These are phyloP conservation scores for Oreochromis mossambicus DNA, from an alignment of 2,797 vertebrate genomes.

Conservation along the genomic window DNA sequence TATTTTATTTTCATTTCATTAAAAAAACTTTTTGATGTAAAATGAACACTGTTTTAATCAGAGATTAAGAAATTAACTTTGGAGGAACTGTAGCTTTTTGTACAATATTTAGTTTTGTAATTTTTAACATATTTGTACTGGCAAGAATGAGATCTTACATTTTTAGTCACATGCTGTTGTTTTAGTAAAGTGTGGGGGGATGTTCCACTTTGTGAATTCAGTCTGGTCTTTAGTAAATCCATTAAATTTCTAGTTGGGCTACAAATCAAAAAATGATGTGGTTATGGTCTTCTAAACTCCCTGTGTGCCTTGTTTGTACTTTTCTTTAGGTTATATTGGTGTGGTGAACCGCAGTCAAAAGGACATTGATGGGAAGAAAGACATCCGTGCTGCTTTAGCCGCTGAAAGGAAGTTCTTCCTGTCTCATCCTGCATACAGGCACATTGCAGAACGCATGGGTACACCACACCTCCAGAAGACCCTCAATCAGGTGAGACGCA, in stretches of 20 bases:
- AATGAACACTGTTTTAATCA: not conserved
- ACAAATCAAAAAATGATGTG: not conserved
- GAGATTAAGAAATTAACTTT: not conserved
- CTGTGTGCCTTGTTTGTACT: not conserved
- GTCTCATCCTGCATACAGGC: constrained; percentile 91
- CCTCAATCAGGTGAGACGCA: constrained; percentile 85
- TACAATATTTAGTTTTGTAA: not conserved
- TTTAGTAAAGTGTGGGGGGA: not conserved
- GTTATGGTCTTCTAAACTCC: not conserved
- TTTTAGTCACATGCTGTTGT: not conserved
- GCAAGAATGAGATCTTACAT: accelerated
- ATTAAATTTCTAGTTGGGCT: not conserved
- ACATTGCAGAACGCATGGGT: constrained; percentile 94
- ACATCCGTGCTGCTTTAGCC: constrained; percentile 87
- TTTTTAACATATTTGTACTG: not conserved
- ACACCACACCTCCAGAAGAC: constrained; percentile 89
- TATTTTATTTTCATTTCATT: not conserved
- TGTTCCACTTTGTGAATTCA: not conserved
- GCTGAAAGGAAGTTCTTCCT: constrained; percentile 97
- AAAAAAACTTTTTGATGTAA: not conserved
- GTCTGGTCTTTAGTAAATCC: not conserved
- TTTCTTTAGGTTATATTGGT: constrained; percentile 85
- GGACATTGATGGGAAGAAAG: constrained; percentile 96
- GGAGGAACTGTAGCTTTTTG: not conserved
- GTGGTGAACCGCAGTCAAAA: constrained; percentile 98